Conservation (phyloP, 2,888 invertebrate species). For the Tyria jacobaeae region DNA sequence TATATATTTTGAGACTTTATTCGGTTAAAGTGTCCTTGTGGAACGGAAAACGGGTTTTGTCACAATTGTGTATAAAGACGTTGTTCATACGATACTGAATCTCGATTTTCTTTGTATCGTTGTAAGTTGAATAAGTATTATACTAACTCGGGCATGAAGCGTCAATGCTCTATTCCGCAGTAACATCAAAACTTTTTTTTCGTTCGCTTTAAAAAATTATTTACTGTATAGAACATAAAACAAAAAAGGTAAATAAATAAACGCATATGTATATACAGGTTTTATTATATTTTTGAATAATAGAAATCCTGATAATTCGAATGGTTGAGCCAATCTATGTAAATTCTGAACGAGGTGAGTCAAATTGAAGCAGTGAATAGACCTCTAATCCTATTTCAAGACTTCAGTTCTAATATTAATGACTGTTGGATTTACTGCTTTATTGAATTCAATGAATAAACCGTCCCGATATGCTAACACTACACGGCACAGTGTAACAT, state of each 20-base stretch:
- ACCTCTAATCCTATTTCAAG: conserved; percentile 60
- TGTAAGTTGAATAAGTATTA: background rate
- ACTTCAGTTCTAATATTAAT: conserved; percentile 58
- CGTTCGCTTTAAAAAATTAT: background rate
- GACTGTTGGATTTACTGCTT: conserved; percentile 57
- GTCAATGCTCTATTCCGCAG: background rate
- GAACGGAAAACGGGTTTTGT: conserved; percentile 19
- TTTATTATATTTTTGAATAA: conserved; percentile 1
- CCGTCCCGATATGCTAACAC: conserved; percentile 38
- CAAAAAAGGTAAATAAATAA: background rate
- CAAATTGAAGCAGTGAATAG: conserved; percentile 62
- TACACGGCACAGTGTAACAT: conserved; percentile 41
- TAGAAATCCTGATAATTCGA: conserved; percentile 22
- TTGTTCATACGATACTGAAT: conserved; percentile 5
- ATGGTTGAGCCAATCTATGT: conserved; percentile 35
- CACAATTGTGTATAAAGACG: conserved; percentile 13
- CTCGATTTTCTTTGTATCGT: background rate
- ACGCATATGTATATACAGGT: background rate
- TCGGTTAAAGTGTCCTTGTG: conserved; percentile 27
- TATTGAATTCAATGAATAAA: conserved; percentile 55
- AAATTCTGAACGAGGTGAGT: conserved; percentile 55
- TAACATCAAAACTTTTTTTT: background rate
- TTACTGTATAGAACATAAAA: too few relatives aligned
- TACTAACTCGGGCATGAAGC: background rate
- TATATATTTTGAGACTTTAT: conserved; percentile 23